Evolutionary conservation across 2,888 invertebrate genomes (phyloP).

Genomic region (Ectobius pallidus): DNA sequence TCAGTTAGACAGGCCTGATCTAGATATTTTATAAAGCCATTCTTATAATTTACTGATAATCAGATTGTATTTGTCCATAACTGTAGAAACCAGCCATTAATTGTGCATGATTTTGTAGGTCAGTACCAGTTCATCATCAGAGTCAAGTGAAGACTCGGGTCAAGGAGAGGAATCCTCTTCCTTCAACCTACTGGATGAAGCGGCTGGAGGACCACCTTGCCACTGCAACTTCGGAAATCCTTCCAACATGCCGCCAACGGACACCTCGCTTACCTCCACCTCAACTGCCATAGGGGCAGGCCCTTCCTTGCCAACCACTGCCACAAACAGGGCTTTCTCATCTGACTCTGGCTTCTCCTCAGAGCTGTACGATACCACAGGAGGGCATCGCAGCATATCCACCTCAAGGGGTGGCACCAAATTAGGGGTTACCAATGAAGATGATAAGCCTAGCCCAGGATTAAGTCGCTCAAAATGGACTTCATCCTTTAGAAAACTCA

Average conservation of each 20-base stretch:
- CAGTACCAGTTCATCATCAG: conserved; percentile 43
- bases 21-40: no score
- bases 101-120: no score
- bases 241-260: conserved; percentile 35
- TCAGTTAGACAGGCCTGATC: no score
- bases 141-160: conserved; percentile 48
- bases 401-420: conserved; percentile 49
- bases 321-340: conserved; percentile 55
- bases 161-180: conserved; percentile 53
- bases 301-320: conserved; percentile 47
- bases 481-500: conserved; percentile 64
- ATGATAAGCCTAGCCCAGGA: conserved; percentile 40
- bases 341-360: conserved; percentile 61
- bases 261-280: conserved; percentile 43
- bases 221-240: conserved; percentile 39
- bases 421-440: conserved; percentile 50
- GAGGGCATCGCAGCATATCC: not conserved
- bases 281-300: conserved; percentile 38
- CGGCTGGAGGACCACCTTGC: conserved; percentile 52
- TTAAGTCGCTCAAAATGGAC: conserved; percentile 65
- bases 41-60: no score
- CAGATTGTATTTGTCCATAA: no score
- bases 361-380: conserved; percentile 56
- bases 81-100: no score
- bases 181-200: conserved; percentile 43